A percentile compares a stretch with the other conserved stretches of the same genome.
phyloP scores from a whole-genome alignment of 2,113 vertebrate species.

The Megaptera novaeangliae region DNA sequence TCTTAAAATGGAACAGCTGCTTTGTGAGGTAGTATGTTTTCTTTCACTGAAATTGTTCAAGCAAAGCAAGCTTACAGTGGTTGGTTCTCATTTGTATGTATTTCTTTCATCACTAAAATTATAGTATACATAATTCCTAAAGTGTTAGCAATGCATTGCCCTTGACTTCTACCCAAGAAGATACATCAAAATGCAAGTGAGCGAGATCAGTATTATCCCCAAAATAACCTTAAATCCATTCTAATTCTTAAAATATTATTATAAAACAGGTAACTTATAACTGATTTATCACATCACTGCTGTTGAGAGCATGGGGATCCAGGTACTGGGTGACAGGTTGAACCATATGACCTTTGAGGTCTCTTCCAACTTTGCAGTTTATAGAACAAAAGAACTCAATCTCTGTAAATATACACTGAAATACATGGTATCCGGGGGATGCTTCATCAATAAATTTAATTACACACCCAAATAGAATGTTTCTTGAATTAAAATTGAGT shows the following conservation, averaged over 20 bases:
- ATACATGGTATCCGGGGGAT: not conserved
- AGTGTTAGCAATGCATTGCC: not conserved
- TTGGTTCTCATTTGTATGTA: not conserved
- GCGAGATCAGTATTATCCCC: not conserved
- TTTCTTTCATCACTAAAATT: not conserved
- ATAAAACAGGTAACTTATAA: not conserved
- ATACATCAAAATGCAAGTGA: not conserved
- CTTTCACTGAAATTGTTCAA: not conserved
- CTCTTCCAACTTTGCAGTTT: not conserved
- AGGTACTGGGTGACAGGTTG: not conserved
- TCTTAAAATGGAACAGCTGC: not conserved
- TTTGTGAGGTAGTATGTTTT: not conserved
- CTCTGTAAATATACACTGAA: not conserved
- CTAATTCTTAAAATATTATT: not conserved
- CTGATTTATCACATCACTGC: not conserved
- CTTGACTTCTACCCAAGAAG: not conserved
- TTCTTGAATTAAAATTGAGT: conserved; percentile 19
- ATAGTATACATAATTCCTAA: not conserved
- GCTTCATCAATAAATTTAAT: not conserved
- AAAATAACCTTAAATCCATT: not conserved
- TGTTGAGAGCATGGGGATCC: not conserved
- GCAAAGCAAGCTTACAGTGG: not conserved
- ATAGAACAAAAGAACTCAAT: not conserved
- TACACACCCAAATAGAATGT: not conserved
- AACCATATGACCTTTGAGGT: not conserved